Percentiles rank a stretch among this genome's conserved stretches.
phyloP scores from a whole-genome alignment of 2,797 vertebrate genomes.

The Rousettus madagascariensis region DNA sequence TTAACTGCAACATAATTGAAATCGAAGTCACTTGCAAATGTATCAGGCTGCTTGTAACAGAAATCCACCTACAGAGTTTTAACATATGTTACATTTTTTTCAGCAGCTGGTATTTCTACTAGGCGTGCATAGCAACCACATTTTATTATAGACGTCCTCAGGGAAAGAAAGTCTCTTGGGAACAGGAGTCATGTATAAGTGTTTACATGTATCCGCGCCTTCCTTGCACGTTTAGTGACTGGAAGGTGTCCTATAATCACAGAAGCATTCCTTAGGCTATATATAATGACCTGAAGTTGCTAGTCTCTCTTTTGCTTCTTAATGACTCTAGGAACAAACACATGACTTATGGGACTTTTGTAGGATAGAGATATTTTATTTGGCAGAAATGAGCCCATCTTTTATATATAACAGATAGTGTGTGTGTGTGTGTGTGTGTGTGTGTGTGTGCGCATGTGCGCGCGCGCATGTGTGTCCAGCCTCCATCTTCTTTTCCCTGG shows the following conservation, averaged over 20 bases:
- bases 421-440: no score
- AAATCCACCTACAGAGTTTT: not conserved
- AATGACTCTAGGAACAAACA: not conserved
- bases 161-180: not conserved
- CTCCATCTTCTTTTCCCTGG: not conserved
- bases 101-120: not conserved
- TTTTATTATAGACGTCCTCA: not conserved
- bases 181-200: not conserved
- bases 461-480: not conserved
- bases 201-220: not conserved
- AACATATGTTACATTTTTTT: not conserved
- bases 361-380: not conserved
- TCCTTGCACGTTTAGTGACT: not conserved
- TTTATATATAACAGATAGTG: not conserved
- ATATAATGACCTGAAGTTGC: not conserved
- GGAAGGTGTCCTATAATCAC: not conserved
- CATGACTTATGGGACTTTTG: not conserved
- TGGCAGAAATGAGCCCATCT: not conserved
- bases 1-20: not conserved
- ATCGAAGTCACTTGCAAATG: not conserved
- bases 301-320: not conserved
- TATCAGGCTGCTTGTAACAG: not conserved
- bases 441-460: not conserved
- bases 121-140: not conserved
- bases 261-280: not conserved